Evolutionary conservation across 2,797 vertebrate species (phyloP).

Genomic region (Manis javanica): DNA sequence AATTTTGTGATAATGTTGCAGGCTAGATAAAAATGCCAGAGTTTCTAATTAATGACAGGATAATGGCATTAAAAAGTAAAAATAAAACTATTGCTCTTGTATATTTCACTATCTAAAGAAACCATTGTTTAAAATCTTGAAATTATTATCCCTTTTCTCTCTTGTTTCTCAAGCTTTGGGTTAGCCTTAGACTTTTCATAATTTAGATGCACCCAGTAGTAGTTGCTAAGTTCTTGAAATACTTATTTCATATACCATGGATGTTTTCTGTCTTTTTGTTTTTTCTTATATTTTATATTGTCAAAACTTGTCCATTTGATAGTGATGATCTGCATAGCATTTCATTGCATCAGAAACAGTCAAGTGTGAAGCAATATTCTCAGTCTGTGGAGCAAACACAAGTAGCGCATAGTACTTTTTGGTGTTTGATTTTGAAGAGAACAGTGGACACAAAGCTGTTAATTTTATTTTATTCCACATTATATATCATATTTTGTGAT

Average conservation of each 20-base stretch:
- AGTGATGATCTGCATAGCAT: not conserved
- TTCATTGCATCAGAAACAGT: not conserved
- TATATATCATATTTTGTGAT: not conserved
- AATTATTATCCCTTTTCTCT: not conserved
- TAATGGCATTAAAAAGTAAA: not conserved
- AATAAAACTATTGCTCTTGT: not conserved
- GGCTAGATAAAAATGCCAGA: not conserved
- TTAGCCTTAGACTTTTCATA: not conserved
- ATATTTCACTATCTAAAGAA: not conserved
- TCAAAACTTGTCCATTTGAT: not conserved
- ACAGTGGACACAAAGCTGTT: not conserved
- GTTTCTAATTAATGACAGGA: not conserved
- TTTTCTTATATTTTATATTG: not conserved
- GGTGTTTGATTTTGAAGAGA: constrained; percentile 16
- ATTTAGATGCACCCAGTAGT: not conserved
- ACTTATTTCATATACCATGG: not conserved
- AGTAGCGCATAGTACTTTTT: not conserved
- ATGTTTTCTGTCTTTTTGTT: not conserved
- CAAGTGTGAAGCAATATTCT: not conserved
- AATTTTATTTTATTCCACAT: constrained; percentile 35
- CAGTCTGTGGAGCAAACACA: not conserved
- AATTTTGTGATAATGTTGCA: not conserved
- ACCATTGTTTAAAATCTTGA: constrained; percentile 5
- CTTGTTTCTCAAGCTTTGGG: not conserved
- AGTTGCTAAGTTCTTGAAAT: not conserved